Base-by-base conservation (phyloP, 2,888 invertebrate species). In the Calliphora vomitoria region DNA sequence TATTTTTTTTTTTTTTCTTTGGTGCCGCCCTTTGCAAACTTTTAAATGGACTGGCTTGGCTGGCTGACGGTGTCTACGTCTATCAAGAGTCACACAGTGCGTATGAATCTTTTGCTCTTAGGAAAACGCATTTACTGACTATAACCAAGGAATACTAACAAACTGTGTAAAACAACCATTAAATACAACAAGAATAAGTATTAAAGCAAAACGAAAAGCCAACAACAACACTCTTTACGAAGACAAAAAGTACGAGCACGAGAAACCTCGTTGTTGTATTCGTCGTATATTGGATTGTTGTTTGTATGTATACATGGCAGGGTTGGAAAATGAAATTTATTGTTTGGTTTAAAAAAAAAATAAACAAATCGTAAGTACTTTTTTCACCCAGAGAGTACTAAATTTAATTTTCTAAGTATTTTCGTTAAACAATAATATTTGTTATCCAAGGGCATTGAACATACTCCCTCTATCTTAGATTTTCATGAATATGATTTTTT, bases 21-120 rank as follows among this genome's bases (percentile, higher is more conserved):
- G 87, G 87, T 87, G 82, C 87, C 87, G 87, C 87, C 87, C 87
- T 87, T 69, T 87, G 82, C 69, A 85, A 87, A 85, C 74, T 85
- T 78, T 83, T 11, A 25, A 81, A 55, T 74, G 20, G 66, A 82
- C 64, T 81, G 31, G 41, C 71, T n/a, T 58, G 71, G 50, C 71
- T 64, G 53, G 18, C 44, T 64, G 44, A 71, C 69, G 25, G 20
- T 69, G 68, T 75, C 68, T 80, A 75, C 68, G 72, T 82, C 74
- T 85, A 68, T 55, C 74, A 78, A 78, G 69, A 87, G 79, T 79
- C 69, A 87, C 76, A 85, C 85, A 44, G 87, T 87, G 87, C 87
- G 87, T 87, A 87, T 87, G 87, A 82, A 82, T 85, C 82, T 82
- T 85, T 85, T 60, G 64, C 82, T 82, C 69, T 82, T 79, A 58